Conservation (phyloP, 1,140 invertebrate genomes). For the Dryas iulia region DNA sequence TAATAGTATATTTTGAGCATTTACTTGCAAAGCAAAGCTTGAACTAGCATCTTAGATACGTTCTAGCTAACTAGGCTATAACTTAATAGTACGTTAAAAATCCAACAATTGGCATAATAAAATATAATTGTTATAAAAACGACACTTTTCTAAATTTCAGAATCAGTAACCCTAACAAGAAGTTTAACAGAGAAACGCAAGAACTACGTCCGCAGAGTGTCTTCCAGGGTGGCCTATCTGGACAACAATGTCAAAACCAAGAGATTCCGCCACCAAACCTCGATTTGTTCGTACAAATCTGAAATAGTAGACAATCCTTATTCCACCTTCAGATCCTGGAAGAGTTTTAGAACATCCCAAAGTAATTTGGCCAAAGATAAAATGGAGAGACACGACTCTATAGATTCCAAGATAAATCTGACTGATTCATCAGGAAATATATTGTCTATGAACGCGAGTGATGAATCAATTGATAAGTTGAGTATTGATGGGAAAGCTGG, state of each 20-base stretch:
- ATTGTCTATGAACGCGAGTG: conserved; percentile 45
- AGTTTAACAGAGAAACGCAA: conserved; percentile 82
- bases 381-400: conserved; percentile 44
- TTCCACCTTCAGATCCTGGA: conserved; percentile 59
- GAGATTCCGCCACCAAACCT: conserved; percentile 62
- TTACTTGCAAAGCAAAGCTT: too few relatives aligned
- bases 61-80: too few relatives aligned
- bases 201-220: conserved; percentile 82
- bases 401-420: conserved; percentile 61
- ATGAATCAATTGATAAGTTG: conserved; percentile 35
- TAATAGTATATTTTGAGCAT: too few relatives aligned
- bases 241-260: conserved; percentile 50
- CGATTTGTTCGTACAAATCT: conserved; percentile 64
- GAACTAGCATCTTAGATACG: too few relatives aligned
- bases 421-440: conserved; percentile 58
- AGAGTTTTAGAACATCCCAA: conserved; percentile 63
- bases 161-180: conserved; percentile 73
- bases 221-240: conserved; percentile 63
- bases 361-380: conserved; percentile 52
- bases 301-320: conserved; percentile 62
- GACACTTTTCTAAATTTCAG: conserved; percentile 49
- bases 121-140: too few relatives aligned
- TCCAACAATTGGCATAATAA: too few relatives aligned
- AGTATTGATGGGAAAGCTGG: conserved; percentile 72
- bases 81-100: too few relatives aligned